phyloP scores from a whole-genome alignment of 2,888 invertebrate genomes.

The Pristionchus arcanus region DNA sequence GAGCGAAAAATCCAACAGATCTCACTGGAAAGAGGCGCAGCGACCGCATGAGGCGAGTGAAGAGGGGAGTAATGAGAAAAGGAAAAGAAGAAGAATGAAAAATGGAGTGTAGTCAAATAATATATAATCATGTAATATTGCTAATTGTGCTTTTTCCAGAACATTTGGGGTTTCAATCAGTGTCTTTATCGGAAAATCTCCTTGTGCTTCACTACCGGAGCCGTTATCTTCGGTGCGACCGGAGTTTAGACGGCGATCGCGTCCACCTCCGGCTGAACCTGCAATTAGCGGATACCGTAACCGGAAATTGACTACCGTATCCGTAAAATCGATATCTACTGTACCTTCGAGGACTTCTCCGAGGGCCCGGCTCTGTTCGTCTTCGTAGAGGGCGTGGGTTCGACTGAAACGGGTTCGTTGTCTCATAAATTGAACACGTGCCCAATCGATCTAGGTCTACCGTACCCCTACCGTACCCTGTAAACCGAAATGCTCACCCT shows the following conservation, averaged over 20 bases:
- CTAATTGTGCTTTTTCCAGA: not conserved
- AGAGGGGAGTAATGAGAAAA: not conserved
- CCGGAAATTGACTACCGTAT: not conserved
- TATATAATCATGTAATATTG: too few species aligned
- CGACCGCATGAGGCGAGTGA: conserved; percentile 8
- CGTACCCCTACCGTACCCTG: not conserved
- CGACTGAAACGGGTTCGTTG: not conserved
- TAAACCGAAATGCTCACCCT: not conserved
- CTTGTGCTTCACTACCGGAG: not conserved
- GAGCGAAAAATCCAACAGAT: not conserved
- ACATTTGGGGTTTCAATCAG: not conserved
- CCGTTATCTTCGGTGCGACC: not conserved
- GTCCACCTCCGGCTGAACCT: not conserved
- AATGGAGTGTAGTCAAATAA: not conserved
- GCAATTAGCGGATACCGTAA: not conserved
- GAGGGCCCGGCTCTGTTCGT: not conserved
- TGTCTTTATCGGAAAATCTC: conserved; percentile 8
- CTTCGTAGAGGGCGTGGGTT: not conserved
- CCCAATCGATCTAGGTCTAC: not conserved
- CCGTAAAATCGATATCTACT: not conserved
- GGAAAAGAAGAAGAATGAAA: not conserved
- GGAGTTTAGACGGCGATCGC: not conserved
- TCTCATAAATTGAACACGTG: not conserved
- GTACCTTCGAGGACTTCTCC: not conserved
- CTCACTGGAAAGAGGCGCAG: conserved; percentile 10